Conservation (phyloP, 2,113 vertebrate genomes). For the Gobiocypris rarus region DNA sequence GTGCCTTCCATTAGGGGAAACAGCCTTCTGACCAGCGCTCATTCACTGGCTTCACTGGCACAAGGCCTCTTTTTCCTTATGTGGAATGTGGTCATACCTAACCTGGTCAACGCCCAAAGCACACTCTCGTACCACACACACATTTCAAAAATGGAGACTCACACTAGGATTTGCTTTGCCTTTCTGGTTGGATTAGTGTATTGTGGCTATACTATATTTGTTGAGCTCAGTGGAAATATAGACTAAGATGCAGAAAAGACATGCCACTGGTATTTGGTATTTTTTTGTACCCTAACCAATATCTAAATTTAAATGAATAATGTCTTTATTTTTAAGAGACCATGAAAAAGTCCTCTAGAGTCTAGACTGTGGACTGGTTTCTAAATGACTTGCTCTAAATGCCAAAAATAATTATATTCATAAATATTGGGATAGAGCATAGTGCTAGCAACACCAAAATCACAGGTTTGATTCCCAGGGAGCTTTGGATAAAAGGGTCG, state of each 20-base stretch:
- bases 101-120: constrained; percentile 34
- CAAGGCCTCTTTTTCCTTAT: constrained; percentile 34
- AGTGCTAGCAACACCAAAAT: too few relatives aligned
- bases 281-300: neutral
- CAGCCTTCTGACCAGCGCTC: constrained; percentile 34
- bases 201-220: constrained; percentile 19
- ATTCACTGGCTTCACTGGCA: constrained; percentile 21
- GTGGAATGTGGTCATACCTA: constrained; percentile 37
- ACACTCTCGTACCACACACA: constrained; percentile 32
- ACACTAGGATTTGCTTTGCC: constrained; percentile 41
- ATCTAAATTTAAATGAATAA: neutral
- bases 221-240: constrained; percentile 17
- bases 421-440: too few relatives aligned
- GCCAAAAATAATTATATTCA: too few relatives aligned
- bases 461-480: too few relatives aligned
- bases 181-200: constrained; percentile 31
- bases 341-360: too few relatives aligned
- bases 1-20: constrained; percentile 14
- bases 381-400: too few relatives aligned
- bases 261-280: neutral
- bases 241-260: neutral
- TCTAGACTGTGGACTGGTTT: too few relatives aligned
- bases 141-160: neutral
- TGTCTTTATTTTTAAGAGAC: neutral
- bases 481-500: too few relatives aligned